Evolutionary conservation across 2,888 invertebrate genomes (phyloP), one percentile per base, ranked within the genome.

Genomic region (Rhagonycha fulva): DNA sequence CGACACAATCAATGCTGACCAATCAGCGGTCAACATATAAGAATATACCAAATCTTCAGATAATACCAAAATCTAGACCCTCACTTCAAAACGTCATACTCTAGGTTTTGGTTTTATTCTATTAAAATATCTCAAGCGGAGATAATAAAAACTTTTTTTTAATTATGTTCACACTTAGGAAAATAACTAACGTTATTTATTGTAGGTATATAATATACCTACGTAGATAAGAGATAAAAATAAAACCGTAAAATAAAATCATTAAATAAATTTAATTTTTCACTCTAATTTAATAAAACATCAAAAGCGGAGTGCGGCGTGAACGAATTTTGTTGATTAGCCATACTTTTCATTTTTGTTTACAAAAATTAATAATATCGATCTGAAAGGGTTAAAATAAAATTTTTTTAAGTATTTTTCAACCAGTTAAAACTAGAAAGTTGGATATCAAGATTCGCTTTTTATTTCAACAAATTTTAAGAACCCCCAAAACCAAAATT

Each of bases 1-100:
- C 87, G 87, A 87, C 87, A 87, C 85, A 87, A 88, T 88, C 87
- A 87, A 87, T 85, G 84, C 84, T 83, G 86, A 86, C 88, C 88
- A 88, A 88, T 88, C 87, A 86, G 85, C 86, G 85, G 85, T 82
- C 85, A 84, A 86, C 86, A 84, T 85, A 86, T 78, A 80, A 82
- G 80, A 82, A 83, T 81, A 82, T 78, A 77, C 81, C 77, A 80
- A 74, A 78, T 79, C 78, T 78, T 79, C 79, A 78, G 77, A 78
- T 79, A 76, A 74, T 73, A 68, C 70, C 76, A 73, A 73, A 74
- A 72, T 71, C 70, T 67, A 70, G 76, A 68, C 76, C 74, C 77
- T 74, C 32, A n/a, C 67, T 72, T 23, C 60, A 66, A 68, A 70
- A 68, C 79, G 75, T 70, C 78, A 66, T 9, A 62, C 66, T 70